These are phyloP conservation scores for Dugesia japonica DNA, from an alignment of 2,888 invertebrate species.

Conservation along the genomic window DNA sequence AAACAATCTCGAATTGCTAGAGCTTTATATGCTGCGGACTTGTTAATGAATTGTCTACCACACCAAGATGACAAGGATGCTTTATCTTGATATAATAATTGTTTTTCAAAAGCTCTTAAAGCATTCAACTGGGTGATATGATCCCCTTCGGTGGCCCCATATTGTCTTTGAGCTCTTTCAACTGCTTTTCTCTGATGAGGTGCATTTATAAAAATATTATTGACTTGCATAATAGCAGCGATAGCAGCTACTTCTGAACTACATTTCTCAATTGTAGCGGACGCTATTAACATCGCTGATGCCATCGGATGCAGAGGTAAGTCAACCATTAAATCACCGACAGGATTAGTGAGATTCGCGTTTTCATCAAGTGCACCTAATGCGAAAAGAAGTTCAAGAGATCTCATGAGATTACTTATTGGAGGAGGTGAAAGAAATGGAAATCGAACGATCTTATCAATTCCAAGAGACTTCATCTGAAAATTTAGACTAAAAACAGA, in stretches of 20 bases:
- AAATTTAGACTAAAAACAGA: conserved; percentile 57
- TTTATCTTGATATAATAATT: neutral
- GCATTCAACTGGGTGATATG: conserved; percentile 73
- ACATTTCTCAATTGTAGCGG: conserved; percentile 60
- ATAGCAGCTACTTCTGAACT: conserved; percentile 76
- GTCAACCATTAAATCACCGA: conserved; percentile 73
- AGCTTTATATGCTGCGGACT: neutral
- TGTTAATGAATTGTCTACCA: conserved; percentile 24
- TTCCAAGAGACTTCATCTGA: conserved; percentile 79
- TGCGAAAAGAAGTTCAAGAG: conserved; percentile 71
- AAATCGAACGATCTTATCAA: conserved; percentile 74
- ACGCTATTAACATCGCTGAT: conserved; percentile 64
- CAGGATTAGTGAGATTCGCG: conserved; percentile 61
- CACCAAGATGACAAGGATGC: conserved; percentile 25
- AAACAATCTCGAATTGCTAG: neutral
- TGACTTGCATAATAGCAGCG: conserved; percentile 80
- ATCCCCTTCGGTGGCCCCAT: conserved; percentile 73
- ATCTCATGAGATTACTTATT: conserved; percentile 65
- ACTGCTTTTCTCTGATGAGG: conserved; percentile 49
- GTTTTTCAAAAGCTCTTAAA: conserved; percentile 53
- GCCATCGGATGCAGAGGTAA: conserved; percentile 71
- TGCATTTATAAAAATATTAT: conserved; percentile 66
- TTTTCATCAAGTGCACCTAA: conserved; percentile 48
- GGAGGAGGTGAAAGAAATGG: conserved; percentile 58
- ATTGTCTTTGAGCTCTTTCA: conserved; percentile 58